These are phyloP conservation scores for Clepsis dumicolana DNA, from an alignment of 2,888 invertebrate species.

Conservation along the genomic window DNA sequence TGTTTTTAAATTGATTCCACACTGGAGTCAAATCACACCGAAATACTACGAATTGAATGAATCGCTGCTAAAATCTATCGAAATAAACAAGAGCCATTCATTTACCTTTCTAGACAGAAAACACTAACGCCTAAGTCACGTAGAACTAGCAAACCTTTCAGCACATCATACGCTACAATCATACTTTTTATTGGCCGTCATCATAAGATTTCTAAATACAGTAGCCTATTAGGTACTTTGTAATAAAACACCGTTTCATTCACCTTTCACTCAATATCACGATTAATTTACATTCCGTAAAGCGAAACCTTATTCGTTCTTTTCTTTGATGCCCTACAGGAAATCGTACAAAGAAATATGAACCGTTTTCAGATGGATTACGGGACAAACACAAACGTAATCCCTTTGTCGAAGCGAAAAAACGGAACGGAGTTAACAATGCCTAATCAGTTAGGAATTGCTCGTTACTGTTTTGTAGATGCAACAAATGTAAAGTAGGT, in stretches of 20 bases:
- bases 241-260: conserved; percentile 5
- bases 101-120: too few relatives aligned
- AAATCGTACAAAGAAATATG: not conserved
- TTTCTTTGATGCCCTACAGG: not conserved
- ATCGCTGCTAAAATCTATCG: too few relatives aligned
- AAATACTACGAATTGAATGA: too few relatives aligned
- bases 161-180: too few relatives aligned
- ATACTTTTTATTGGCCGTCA: not conserved
- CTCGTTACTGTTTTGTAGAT: conserved; percentile 12
- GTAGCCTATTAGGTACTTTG: not conserved
- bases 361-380: not conserved
- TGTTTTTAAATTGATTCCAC: too few relatives aligned
- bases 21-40: too few relatives aligned
- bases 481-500: conserved; percentile 9
- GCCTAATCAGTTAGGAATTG: conserved; percentile 13
- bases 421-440: conserved; percentile 15
- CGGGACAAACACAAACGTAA: conserved; percentile 1
- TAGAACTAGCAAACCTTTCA: not conserved
- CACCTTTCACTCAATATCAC: not conserved
- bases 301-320: not conserved
- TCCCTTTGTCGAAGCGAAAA: not conserved
- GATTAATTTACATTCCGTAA: not conserved
- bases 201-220: not conserved
- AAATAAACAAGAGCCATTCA: too few relatives aligned
- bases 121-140: too few relatives aligned